Percentiles rank a stretch among this genome's conserved stretches.
Evolutionary conservation across 2,113 vertebrate species (phyloP).

Genomic region (Gymnarchus niloticus): DNA sequence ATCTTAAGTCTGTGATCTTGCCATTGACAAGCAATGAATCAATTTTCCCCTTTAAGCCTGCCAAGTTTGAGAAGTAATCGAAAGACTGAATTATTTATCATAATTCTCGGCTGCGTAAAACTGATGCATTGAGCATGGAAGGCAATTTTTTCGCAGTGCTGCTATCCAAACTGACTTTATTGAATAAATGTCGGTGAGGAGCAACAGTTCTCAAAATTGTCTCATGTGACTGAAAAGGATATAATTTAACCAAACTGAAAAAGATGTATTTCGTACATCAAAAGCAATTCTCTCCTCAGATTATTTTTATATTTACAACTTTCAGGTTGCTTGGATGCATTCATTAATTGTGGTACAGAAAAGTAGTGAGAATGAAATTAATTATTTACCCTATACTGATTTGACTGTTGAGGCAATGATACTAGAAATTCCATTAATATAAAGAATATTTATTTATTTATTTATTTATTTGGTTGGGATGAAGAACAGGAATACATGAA

Average conservation of each 20-base stretch:
- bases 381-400: no score
- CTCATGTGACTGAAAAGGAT: neutral
- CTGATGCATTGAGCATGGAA: neutral
- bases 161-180: neutral
- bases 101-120: neutral
- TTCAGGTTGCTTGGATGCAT: no score
- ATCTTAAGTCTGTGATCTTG: constrained; percentile 7
- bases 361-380: no score
- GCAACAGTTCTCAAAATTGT: neutral
- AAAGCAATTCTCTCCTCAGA: neutral
- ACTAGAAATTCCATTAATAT: no score
- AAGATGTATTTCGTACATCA: neutral
- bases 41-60: neutral
- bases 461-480: no score
- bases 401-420: no score
- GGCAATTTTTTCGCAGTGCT: neutral
- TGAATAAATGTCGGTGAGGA: neutral
- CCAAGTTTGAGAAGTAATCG: neutral
- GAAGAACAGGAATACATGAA: no score
- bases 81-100: constrained; percentile 4
- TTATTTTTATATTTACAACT: no score
- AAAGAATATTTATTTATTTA: no score
- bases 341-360: no score
- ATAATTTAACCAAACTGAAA: neutral
- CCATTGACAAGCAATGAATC: neutral